Conservation (phyloP, 2,888 invertebrate genomes). For the Alsophila aescularia region DNA sequence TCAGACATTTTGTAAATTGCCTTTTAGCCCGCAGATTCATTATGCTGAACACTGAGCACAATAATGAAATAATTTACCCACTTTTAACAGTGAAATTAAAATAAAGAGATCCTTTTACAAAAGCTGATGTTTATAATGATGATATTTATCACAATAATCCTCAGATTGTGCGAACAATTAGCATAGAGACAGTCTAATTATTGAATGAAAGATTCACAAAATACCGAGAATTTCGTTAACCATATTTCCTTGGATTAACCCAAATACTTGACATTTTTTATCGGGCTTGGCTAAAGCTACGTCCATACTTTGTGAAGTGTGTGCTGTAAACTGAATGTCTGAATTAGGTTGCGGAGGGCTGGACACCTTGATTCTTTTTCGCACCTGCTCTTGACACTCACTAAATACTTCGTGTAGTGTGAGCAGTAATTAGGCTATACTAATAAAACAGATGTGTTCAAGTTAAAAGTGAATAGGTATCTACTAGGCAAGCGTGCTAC, state of each 20-base stretch:
- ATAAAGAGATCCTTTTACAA: background rate
- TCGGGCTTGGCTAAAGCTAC: background rate
- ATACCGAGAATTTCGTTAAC: background rate
- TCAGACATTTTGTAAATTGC: background rate
- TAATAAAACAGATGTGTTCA: too few species aligned
- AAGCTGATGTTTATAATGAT: constrained; percentile 1
- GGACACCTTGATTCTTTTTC: too few species aligned
- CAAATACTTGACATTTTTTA: background rate
- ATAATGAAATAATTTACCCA: background rate
- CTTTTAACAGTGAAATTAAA: background rate
- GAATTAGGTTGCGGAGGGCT: too few species aligned
- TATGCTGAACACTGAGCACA: background rate
- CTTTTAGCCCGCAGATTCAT: background rate
- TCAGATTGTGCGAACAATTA: constrained; percentile 8
- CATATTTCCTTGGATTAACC: background rate
- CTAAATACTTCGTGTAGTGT: too few species aligned
- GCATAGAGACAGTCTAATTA: constrained; percentile 3
- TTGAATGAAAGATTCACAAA: background rate
- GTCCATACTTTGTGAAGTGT: too few species aligned
- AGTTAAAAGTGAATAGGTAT: too few species aligned
- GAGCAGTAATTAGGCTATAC: too few species aligned
- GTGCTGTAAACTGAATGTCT: too few species aligned
- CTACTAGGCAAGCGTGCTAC: too few species aligned
- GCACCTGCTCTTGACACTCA: too few species aligned
- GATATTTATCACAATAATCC: constrained; percentile 4